Evolutionary conservation across 1,140 invertebrate species (phyloP).

Genomic region (Pomacea maculata): DNA sequence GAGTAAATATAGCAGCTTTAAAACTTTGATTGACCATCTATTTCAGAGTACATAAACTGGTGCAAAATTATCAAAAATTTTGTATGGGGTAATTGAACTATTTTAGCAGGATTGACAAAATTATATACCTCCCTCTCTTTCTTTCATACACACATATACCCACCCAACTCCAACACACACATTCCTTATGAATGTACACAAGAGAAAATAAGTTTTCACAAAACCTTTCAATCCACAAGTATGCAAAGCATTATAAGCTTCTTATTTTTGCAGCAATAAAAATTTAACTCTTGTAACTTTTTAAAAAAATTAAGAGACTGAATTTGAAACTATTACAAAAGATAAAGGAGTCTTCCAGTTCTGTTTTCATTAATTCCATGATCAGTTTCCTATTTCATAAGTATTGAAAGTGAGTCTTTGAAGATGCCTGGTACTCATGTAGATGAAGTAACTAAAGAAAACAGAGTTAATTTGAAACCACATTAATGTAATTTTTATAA

Average conservation of each 20-base stretch:
- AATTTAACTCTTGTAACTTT: too few species aligned
- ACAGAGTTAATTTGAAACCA: neutral
- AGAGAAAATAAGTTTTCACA: too few species aligned
- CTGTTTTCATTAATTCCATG: too few species aligned
- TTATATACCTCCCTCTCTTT: neutral
- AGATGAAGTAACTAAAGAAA: neutral
- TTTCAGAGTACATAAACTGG: neutral
- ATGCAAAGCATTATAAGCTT: too few species aligned
- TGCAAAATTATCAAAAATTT: neutral
- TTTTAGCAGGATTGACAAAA: too few species aligned
- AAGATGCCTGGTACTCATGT: neutral
- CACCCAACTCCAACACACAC: too few species aligned
- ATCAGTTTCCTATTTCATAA: neutral
- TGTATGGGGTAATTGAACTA: neutral
- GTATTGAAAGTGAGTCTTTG: neutral
- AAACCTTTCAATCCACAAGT: too few species aligned
- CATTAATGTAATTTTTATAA: neutral
- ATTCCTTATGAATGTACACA: too few species aligned
- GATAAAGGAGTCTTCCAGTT: too few species aligned
- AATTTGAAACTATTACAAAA: neutral
- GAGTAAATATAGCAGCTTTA: neutral
- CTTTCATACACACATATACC: neutral
- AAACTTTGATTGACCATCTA: neutral
- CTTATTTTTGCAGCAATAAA: too few species aligned
- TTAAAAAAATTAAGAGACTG: neutral